Base-by-base conservation (phyloP, 1,140 invertebrate genomes). In the Caenorhabditis inopinata region DNA sequence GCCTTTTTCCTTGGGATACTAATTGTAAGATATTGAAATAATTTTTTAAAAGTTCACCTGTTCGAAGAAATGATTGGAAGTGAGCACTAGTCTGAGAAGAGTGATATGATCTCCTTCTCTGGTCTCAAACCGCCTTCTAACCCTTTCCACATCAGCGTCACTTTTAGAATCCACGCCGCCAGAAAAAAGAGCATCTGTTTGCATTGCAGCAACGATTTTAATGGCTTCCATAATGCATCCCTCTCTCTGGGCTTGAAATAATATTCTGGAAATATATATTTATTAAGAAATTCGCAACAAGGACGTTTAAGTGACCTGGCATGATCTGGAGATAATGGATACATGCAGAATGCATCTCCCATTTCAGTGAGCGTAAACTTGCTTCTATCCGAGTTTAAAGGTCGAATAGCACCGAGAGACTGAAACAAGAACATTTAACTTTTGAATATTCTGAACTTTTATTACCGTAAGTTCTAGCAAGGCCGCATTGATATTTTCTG, bases 51-150 rank as follows among this genome's bases (percentile, higher is more conserved):
- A 47, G 46, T 79, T 47, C 73, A 85, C 25, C 81, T 49, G 11
- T 76, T 38, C 48, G 76, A 78, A 46, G 48, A 76, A 80, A 78
- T 73, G 80, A 83, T 85, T 68, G 3, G 58, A 38, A 7, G n/a
- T 11, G 1, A 68, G 32, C 18, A 68, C 58, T 9, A 68, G 92
- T 89, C 97, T 97, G 0, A 98, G 89, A 35, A 97, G 89, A 11
- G 94, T 97, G 1, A 98, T 91, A 87, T 96, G 95, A 90, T 99
- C 96, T 11, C 96, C 96, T 84, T 95, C 92, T 53, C 92, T 91
- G 0, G 94, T 68, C 7, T 68, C 16, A 91, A 85, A 2, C 93
- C 93, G 88, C 93, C 91, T 86, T 93, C 93, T 78, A 91, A 89
- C 89, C 93, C 92, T 53, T 91, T 90, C 81, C 90, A 87, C 5